Conservation (phyloP, 2,888 invertebrate genomes). For the Pyrocoelia pectoralis region DNA sequence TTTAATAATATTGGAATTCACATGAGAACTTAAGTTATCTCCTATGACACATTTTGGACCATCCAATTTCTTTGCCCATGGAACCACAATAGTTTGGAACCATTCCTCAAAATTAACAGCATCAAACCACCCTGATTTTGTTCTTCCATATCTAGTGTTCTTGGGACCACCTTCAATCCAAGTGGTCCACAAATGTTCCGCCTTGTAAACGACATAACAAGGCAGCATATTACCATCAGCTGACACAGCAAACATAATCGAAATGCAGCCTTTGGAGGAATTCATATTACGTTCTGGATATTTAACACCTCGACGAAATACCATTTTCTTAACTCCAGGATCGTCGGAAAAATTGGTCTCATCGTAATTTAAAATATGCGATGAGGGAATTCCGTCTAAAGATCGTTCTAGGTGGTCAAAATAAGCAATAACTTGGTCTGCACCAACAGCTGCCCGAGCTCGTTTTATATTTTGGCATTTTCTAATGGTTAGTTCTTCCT, state of each 20-base stretch:
- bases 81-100: background rate
- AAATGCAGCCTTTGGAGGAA: constrained; percentile 8
- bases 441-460: background rate
- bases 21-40: constrained; percentile 41
- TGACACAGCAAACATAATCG: background rate
- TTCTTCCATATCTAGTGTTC: constrained; percentile 4
- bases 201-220: constrained; percentile 33
- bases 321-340: background rate
- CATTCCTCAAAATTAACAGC: constrained; percentile 11
- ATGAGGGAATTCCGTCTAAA: background rate
- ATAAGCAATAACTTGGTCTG: constrained; percentile 1
- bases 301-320: constrained; percentile 3
- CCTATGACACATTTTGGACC: constrained; percentile 42
- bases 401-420: background rate
- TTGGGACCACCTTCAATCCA: constrained; percentile 17
- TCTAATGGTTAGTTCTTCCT: constrained; percentile 8
- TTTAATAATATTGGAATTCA: constrained; percentile 36
- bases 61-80: background rate
- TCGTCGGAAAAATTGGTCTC: constrained; percentile 10
- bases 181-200: background rate
- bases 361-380: background rate
- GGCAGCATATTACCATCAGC: constrained; percentile 41
- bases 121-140: constrained; percentile 19
- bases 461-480: constrained; percentile 9
- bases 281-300: background rate